Percentiles rank a stretch among this genome's conserved stretches.
Evolutionary conservation across 2,888 invertebrate species (phyloP).

Genomic region (Pristionchus japonicus): DNA sequence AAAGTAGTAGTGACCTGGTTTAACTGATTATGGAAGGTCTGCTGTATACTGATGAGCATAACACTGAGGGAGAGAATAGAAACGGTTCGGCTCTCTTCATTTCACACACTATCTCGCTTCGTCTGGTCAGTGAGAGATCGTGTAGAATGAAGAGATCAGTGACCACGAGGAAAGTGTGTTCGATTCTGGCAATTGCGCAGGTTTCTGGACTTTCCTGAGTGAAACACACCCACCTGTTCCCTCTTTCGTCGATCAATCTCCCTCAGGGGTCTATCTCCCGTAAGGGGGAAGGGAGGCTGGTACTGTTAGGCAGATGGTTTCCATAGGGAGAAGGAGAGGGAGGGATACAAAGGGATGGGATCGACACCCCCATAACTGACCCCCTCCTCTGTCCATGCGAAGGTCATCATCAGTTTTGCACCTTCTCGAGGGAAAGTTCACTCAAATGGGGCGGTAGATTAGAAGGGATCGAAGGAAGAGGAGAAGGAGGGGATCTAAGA

Average conservation of each 20-base stretch:
- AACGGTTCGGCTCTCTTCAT: background rate
- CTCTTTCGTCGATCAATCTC: background rate
- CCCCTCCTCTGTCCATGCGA: background rate
- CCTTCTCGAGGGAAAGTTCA: background rate
- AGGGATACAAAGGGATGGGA: background rate
- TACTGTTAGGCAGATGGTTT: slow-evolving; percentile 33
- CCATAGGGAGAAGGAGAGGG: background rate
- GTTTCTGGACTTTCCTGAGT: background rate
- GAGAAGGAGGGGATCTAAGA: slow-evolving; percentile 29
- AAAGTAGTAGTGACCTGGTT: background rate
- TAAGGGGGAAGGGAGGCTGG: slow-evolving; percentile 2
- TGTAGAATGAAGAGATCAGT: background rate
- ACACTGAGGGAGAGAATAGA: too few relatives aligned
- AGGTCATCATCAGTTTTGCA: slow-evolving; percentile 32
- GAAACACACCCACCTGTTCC: background rate
- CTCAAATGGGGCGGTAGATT: slow-evolving; percentile 30
- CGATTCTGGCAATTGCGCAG: background rate
- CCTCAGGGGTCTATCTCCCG: background rate
- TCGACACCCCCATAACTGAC: slow-evolving; percentile 35
- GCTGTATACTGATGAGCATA: background rate
- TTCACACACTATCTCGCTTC: background rate
- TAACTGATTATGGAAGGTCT: background rate
- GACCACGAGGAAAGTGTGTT: background rate
- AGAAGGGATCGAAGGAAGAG: background rate
- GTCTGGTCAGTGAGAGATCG: background rate